phyloP scores from a whole-genome alignment of 2,113 vertebrate species.

The Seriola aureovittata region DNA sequence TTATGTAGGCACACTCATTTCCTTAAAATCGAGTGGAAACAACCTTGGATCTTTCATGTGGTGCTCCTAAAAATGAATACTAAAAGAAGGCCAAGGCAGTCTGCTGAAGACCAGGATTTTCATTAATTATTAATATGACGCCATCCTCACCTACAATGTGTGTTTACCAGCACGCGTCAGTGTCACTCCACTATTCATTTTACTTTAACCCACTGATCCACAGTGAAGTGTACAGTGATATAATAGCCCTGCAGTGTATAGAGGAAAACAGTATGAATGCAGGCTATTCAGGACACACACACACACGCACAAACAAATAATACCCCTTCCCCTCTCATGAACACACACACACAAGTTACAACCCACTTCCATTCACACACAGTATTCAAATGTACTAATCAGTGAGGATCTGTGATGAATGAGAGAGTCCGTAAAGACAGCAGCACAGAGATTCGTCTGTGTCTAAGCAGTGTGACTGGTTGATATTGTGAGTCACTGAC shows the following conservation, averaged over 20 bases:
- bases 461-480: conserved; percentile 33
- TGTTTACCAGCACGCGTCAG: conserved; percentile 9
- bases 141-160: background rate
- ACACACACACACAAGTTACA: conserved; percentile 7
- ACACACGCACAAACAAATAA: background rate
- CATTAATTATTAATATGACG: background rate
- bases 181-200: conserved; percentile 36
- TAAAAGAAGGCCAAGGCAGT: too few species aligned
- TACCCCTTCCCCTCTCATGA: conserved; percentile 2
- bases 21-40: too few species aligned
- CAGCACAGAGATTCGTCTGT: conserved; percentile 56
- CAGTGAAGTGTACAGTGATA: conserved; percentile 67
- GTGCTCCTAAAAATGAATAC: too few species aligned
- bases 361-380: conserved; percentile 22
- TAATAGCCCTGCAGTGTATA: conserved; percentile 43
- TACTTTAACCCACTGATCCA: conserved; percentile 63
- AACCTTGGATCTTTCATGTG: background rate
- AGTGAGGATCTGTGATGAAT: conserved; percentile 52
- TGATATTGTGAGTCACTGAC: conserved; percentile 56
- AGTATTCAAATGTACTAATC: conserved; percentile 48
- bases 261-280: conserved; percentile 45
- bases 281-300: conserved; percentile 40
- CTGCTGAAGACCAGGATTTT: too few species aligned
- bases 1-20: background rate
- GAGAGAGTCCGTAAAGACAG: conserved; percentile 24